Evolutionary conservation across 1,140 invertebrate species (phyloP).

Genomic region (Myzus persicae): DNA sequence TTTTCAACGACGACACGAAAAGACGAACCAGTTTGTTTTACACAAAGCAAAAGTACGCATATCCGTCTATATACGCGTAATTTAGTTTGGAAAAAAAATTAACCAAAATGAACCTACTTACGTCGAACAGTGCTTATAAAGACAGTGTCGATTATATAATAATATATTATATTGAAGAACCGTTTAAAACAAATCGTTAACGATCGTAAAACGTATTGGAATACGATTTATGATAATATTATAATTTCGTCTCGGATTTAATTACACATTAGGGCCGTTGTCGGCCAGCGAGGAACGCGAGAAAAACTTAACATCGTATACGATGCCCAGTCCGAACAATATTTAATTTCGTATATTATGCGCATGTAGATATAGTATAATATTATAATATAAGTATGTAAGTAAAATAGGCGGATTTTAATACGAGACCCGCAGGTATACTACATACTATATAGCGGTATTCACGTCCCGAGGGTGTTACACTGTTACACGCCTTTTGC

Average conservation of each 20-base stretch:
- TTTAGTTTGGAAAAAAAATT: not conserved
- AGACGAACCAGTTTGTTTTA: not conserved
- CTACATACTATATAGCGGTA: no score
- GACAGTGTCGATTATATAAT: slow-evolving; percentile 12
- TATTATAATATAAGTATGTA: not conserved
- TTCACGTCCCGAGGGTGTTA: not conserved
- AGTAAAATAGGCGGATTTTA: not conserved
- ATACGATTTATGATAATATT: slow-evolving; percentile 27
- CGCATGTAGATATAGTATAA: not conserved
- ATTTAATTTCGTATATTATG: not conserved
- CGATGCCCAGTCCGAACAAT: not conserved
- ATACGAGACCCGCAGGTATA: not conserved
- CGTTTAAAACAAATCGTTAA: slow-evolving; percentile 43
- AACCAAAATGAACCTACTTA: not conserved
- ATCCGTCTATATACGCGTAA: not conserved
- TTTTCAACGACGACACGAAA: not conserved
- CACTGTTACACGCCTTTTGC: not conserved
- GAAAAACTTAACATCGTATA: not conserved
- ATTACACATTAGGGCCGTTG: slow-evolving; percentile 11
- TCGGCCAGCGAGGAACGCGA: not conserved
- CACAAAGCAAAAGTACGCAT: not conserved
- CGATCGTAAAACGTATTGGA: not conserved
- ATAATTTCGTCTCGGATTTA: slow-evolving; percentile 45
- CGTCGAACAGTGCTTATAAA: not conserved
- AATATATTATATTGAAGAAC: not conserved